Conservation (phyloP, 35 echinoderm and acorn worm genomes). For the Amphiura filiformis region DNA sequence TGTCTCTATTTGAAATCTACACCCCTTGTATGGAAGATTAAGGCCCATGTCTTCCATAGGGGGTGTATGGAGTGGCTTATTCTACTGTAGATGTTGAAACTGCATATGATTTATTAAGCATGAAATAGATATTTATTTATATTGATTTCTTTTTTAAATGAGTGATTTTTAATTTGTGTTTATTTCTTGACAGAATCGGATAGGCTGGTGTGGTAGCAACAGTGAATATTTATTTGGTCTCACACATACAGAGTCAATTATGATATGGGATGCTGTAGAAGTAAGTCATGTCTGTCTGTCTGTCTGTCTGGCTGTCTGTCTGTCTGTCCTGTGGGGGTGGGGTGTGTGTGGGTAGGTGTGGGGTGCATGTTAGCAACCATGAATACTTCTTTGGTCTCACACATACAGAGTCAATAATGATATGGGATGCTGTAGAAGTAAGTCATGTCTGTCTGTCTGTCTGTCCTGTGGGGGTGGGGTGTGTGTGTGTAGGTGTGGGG, state of each 20-base stretch:
- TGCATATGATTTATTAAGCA: no score
- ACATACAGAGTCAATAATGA: slow-evolving; percentile 66
- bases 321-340: no score
- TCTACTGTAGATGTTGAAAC: no score
- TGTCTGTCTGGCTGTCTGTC: no score
- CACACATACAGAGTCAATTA: slow-evolving; percentile 71
- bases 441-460: no score
- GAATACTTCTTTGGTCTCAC: slow-evolving; percentile 94
- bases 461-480: no score
- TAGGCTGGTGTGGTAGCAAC: slow-evolving; percentile 96
- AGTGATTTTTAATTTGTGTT: background rate
- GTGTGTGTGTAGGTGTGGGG: no score
- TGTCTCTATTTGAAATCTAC: no score
- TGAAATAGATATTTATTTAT: background rate
- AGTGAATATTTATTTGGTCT: slow-evolving; percentile 93
- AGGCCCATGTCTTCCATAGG: no score
- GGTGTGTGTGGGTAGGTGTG: background rate
- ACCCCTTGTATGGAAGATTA: no score
- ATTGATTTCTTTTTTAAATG: background rate
- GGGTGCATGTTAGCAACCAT: slow-evolving; percentile 65
- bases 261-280: slow-evolving; percentile 95
- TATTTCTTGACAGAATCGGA: slow-evolving; percentile 86
- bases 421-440: slow-evolving; percentile 97
- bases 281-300: slow-evolving; percentile 30
- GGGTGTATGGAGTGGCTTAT: no score